A percentile compares a stretch with the other conserved stretches of the same genome.
Evolutionary conservation across 2,888 invertebrate species (phyloP).

Genomic region (Chymomyza fuscimana): DNA sequence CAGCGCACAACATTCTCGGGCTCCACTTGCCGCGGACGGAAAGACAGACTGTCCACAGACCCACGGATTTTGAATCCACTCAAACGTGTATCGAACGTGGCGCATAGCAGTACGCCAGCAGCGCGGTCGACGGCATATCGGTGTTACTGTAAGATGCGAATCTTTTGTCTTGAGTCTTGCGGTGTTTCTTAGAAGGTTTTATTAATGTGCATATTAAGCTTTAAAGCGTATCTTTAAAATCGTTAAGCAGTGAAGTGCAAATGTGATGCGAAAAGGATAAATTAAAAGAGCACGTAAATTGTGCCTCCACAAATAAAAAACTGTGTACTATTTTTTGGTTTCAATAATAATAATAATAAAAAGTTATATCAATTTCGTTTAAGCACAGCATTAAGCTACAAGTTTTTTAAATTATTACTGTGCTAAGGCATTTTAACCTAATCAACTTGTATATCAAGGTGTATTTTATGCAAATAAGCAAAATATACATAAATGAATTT

Average conservation of each 20-base stretch:
- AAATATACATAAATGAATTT: not conserved
- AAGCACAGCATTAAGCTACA: too few relatives aligned
- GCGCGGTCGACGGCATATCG: slow-evolving; percentile 65
- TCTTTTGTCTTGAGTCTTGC: not conserved
- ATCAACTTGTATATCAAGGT: not conserved
- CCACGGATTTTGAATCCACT: slow-evolving; percentile 20
- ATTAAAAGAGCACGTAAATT: not conserved
- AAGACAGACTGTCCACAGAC: slow-evolving; percentile 2
- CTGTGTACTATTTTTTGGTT: not conserved
- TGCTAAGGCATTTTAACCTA: not conserved
- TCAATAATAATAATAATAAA: not conserved
- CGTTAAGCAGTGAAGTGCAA: not conserved
- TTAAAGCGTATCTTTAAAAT: not conserved
- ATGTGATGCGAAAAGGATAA: not conserved
- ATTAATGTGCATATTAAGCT: not conserved
- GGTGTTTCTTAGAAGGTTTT: not conserved
- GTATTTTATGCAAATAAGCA: not conserved
- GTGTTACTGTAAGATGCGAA: slow-evolving; percentile 4
- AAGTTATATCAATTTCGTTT: not conserved
- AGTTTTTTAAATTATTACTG: too few relatives aligned
- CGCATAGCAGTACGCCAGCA: slow-evolving; percentile 70
- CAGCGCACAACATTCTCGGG: slow-evolving; percentile 16
- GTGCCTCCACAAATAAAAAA: not conserved
- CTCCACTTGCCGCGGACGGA: not conserved
- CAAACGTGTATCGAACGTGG: slow-evolving; percentile 73